Evolutionary conservation across 2,797 vertebrate genomes (phyloP), one percentile per base, ranked within the genome.

Genomic region (Geotrypetes seraphini): DNA sequence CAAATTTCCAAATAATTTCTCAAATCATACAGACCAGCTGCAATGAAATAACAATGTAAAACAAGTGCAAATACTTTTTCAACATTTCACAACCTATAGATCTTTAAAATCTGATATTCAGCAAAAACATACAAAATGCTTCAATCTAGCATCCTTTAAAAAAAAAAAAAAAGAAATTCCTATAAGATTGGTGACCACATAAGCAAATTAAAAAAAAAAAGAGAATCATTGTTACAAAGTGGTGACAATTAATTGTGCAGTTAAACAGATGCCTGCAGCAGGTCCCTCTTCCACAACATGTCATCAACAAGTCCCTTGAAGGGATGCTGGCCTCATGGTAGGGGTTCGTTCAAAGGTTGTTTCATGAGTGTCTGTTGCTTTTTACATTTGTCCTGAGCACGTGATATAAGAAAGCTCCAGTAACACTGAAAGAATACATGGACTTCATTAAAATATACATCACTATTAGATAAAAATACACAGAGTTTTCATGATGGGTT

Each of bases 271-370:
- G n/a, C n/a, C n/a, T n/a, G n/a, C 49, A 59, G 62, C 51, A 58
- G 59, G 60, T 51, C 59, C 41, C 56, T 53, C 68, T 49, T 57
- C 47, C 53, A 75, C 74, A 72, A 72, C 69, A 45, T 41, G 53
- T 65, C 61, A 43, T 72, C n/a, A n/a, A n/a, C n/a, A 72, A 44
- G 75, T 42, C 62, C 75, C 71, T 78, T 65, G 67, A 79, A 78
- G 72, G 79, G 75, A 81, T 74, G 74, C 71, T 69, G 72, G 76
- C 83, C 78, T 83, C 76, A 76, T 75, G 75, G 78, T 69, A 66
- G 60, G 75, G 69, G 69, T 69, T 73, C 67, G 67, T 40, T 66
- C 56, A 66, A 28, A 28, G n/a, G n/a, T n/a, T n/a, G n/a, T n/a
- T n/a, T n/a, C n/a, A n/a, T n/a, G n/a, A n/a, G 36, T 23, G 57